Evolutionary conservation across 2,113 vertebrate genomes (phyloP), one percentile per base, ranked within the genome.

Genomic region (Cyprinodon tularosa): DNA sequence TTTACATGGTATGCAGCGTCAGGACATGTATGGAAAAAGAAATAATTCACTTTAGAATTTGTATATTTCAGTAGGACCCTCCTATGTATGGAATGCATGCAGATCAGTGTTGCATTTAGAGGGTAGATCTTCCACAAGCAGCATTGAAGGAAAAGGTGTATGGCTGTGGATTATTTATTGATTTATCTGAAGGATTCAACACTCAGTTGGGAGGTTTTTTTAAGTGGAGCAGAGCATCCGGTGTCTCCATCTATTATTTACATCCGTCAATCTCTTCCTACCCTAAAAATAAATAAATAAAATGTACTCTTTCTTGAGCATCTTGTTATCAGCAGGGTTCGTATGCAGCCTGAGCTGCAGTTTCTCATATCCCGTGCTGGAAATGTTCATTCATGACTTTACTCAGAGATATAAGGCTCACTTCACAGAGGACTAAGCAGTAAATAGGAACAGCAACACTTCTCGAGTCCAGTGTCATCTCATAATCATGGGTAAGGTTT

Each of bases 121-220:
- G 62, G 45, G 62, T 17, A 3, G 42, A 48, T 39, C n/a, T 71
- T 39, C 63, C 57, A 15, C 39, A 0, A 12, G 66, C 12, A 44
- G 38, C 47, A 36, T 17, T 73, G 8, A 80, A 81, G 57, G 68
- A 68, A 76, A 37, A 29, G 68, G 66, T 77, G 71, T 76, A 66
- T 15, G 62, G 17, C 22, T 65, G 20, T 59, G 12, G 20, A 81
- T 81, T 84, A 74, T 71, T 86, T 59, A 81, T 75, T 68, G 75
- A 81, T 81, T 79, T 22, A 47, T 71, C 66, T 78, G 37, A 59
- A 62, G 61, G n/a, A 74, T 70, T 67, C 38, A n/a, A 48, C 17
- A 3, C 57, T 81, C 71, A 76, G 64, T 17, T 69, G 42, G 72
- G 22, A 74, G 65, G 36, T 40, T 74, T 53, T 68, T 68, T 68